Conservation (phyloP, 2,797 vertebrate genomes). For the Enteromius viviparus region DNA sequence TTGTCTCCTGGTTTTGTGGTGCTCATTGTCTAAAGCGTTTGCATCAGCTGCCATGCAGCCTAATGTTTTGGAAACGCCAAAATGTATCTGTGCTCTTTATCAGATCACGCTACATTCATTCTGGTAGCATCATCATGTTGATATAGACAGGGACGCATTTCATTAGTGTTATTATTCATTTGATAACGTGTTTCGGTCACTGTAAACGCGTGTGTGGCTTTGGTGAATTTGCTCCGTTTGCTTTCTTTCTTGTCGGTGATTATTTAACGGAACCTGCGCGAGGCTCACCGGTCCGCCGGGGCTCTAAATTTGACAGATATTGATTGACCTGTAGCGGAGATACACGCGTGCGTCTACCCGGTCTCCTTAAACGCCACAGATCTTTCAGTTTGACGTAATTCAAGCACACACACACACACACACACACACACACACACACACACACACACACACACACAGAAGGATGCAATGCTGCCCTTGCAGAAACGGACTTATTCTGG, state of each 20-base stretch:
- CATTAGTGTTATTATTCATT: background rate
- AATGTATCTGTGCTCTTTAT: background rate
- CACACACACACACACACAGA: background rate
- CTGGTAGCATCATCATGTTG: background rate
- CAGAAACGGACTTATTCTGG: background rate
- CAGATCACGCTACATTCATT: background rate
- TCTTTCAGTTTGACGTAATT: constrained; percentile 45
- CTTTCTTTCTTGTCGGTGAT: constrained; percentile 1
- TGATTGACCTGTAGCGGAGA: constrained; percentile 47
- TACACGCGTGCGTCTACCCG: constrained; percentile 17
- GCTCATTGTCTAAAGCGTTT: constrained; percentile 77
- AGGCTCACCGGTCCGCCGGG: constrained; percentile 20
- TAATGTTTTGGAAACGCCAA: constrained; percentile 51
- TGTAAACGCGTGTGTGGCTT: constrained; percentile 9
- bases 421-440: too few relatives aligned
- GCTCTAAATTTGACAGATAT: constrained; percentile 51
- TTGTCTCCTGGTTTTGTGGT: constrained; percentile 74
- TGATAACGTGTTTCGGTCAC: background rate
- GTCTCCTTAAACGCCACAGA: constrained; percentile 25
- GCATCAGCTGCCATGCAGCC: constrained; percentile 64
- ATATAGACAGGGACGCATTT: background rate
- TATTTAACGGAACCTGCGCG: constrained; percentile 34
- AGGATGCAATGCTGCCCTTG: constrained; percentile 1
- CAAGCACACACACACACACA: background rate
- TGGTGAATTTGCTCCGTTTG: constrained; percentile 1